Conservation (phyloP, 1,140 invertebrate genomes). For the Cydia fagiglandana region DNA sequence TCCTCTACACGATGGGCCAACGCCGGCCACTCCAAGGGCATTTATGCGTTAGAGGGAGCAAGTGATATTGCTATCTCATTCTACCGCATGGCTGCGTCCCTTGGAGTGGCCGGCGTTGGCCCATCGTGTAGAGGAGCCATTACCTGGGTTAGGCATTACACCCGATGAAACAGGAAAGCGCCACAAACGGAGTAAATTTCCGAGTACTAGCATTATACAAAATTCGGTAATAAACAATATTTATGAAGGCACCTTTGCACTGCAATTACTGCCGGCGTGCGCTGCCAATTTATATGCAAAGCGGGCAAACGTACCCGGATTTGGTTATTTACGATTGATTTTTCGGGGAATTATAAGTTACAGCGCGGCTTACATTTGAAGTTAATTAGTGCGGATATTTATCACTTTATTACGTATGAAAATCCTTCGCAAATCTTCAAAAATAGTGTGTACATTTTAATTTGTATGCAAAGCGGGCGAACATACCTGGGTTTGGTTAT, state of each 20-base stretch:
- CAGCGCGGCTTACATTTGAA: neutral
- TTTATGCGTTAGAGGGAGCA: too few relatives aligned
- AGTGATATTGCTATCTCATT: too few relatives aligned
- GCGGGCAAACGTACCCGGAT: conserved; percentile 22
- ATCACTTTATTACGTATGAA: neutral
- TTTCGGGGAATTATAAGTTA: conserved; percentile 21
- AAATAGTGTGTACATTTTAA: neutral
- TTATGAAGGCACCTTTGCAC: conserved; percentile 30
- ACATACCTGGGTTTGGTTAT: neutral
- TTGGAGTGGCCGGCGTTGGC: too few relatives aligned
- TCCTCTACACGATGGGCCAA: too few relatives aligned
- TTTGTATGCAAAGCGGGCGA: too few relatives aligned
- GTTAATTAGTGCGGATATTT: neutral
- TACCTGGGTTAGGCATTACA: too few relatives aligned
- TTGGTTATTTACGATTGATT: conserved; percentile 32
- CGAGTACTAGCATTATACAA: conserved; percentile 27
- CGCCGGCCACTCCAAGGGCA: too few relatives aligned
- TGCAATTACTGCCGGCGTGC: conserved; percentile 24
- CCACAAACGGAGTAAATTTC: conserved; percentile 29
- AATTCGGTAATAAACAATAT: conserved; percentile 31
- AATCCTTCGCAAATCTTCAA: too few relatives aligned
- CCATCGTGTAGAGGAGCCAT: too few relatives aligned
- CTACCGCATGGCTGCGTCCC: too few relatives aligned
- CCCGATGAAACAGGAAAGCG: neutral
- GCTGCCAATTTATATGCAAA: conserved; percentile 28